Evolutionary conservation across 2,797 vertebrate genomes (phyloP), one percentile per base, ranked within the genome.

Genomic region (Smutsia gigantea): DNA sequence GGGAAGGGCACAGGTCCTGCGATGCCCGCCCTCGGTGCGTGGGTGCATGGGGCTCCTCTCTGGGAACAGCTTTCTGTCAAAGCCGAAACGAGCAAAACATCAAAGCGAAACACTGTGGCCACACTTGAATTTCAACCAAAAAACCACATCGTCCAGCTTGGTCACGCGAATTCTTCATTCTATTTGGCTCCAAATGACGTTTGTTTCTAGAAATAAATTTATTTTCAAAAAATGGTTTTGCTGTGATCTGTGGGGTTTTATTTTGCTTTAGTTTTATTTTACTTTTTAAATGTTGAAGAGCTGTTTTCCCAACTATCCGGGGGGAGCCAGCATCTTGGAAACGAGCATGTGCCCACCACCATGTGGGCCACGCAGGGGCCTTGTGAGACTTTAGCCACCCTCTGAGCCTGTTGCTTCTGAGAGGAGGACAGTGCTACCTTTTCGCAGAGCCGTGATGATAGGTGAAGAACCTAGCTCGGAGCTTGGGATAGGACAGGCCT

Each of bases 291-390:
- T 17, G 5, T 37, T 7, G 14, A 78, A 51, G 87, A 42, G 53
- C 46, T 31, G 2, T 29, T 31, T 46, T 27, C 21, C 34, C 46
- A 1, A 14, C 10, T 46, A 18, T 27, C 42, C 37, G 4, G 27
- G 7, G 53, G 18, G 69, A 39, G 49, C 27, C 55, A 23, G 34
- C 39, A 15, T 19, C 21, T 15, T 13, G 17, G 34, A 66, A 42
- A 27, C 18, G 4, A 55, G 8, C 8, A 17, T 2, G 0, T 0
- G 0, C 59, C n/a, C 46, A 53, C 4, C 1, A 4, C 29, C 21
- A 4, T 0, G 4, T 4, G 55, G 14, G 19, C n/a, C 49, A 0
- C 5, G 71, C 17, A 7, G 4, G 27, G 25, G 10, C 23, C 18
- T 12, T 12, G 17, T 51, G n/a, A 0, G 4, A 9, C 27, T 29